Evolutionary conservation across 1,140 invertebrate species (phyloP), one percentile per base, ranked within the genome.

Genomic region (Anthonomus grandis): DNA sequence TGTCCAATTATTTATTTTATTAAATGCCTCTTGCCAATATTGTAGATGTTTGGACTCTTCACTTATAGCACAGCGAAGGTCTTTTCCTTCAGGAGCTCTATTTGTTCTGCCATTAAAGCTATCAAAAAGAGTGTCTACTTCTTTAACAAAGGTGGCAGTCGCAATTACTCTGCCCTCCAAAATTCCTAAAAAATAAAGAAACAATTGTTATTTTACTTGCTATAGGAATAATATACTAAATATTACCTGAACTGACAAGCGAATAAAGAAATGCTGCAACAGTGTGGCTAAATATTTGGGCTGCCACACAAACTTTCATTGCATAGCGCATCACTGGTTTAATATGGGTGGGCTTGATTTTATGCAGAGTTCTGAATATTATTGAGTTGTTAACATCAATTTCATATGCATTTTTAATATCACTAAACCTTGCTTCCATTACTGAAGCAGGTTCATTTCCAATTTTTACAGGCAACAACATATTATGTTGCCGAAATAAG

Each of bases 101-200:
- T 18, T 10, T 6, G 15, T n/a, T 22, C 27, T 56, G 12, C 57
- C 57, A 60, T 60, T 64, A 27, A 57, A 57, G 23, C 58, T 61
- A 34, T 64, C 59, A 46, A 64, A 64, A 17, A 60, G 39, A 25
- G 50, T 48, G 51, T 64, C 59, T 2, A 58, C 36, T 37, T 58
- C 23, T 31, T 57, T 27, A 9, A 64, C 23, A 53, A 61, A 64
- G 24, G 48, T 61, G 37, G 62, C 62, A 4, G 55, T 64, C 13
- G 62, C 62, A n/a, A 64, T 23, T n/a, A n/a, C n/a, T n/a, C n/a
- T n/a, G n/a, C n/a, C 38, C 17, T 39, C 54, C 15, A 62, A 10
- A 19, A 41, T 44, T 37, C 56, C 55, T 57, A 34, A n/a, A 42
- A 41, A 39, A 19, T 42, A 24, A 27, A 27, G 18, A n/a, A 37